phyloP scores from a whole-genome alignment of 2,797 vertebrate species.

The Numenius phaeopus region DNA sequence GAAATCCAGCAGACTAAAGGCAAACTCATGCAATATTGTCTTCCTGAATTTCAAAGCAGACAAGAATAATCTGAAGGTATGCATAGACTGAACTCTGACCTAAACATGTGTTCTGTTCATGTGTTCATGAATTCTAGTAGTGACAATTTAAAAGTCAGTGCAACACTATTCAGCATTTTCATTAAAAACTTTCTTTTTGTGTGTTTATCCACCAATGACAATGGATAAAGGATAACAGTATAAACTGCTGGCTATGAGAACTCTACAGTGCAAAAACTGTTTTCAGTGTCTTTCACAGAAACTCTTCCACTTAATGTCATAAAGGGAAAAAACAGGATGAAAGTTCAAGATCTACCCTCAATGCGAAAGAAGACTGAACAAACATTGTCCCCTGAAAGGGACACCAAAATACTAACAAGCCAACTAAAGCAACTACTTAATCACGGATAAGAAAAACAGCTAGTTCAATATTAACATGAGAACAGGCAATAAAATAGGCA shows the following conservation, averaged over 20 bases:
- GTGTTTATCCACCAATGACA: background rate
- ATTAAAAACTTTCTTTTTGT: background rate
- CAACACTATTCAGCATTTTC: background rate
- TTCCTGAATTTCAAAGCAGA: background rate
- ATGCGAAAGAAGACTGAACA: background rate
- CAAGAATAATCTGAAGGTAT: background rate
- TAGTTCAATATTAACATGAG: background rate
- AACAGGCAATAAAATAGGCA: background rate
- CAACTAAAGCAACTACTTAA: background rate
- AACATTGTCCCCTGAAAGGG: background rate
- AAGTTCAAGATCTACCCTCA: background rate
- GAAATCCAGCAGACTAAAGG: background rate
- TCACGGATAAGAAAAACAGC: background rate
- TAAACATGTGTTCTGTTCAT: background rate
- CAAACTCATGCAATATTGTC: background rate
- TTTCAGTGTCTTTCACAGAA: background rate
- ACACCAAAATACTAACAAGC: background rate
- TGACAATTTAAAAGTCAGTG: background rate
- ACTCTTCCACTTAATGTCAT: background rate
- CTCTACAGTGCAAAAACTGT: background rate
- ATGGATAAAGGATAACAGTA: background rate
- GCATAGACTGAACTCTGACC: background rate
- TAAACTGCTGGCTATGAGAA: background rate
- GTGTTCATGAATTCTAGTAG: background rate
- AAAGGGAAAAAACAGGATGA: background rate